phyloP scores from a whole-genome alignment of 2,113 vertebrate genomes.

The Odontophorus gujanensis region DNA sequence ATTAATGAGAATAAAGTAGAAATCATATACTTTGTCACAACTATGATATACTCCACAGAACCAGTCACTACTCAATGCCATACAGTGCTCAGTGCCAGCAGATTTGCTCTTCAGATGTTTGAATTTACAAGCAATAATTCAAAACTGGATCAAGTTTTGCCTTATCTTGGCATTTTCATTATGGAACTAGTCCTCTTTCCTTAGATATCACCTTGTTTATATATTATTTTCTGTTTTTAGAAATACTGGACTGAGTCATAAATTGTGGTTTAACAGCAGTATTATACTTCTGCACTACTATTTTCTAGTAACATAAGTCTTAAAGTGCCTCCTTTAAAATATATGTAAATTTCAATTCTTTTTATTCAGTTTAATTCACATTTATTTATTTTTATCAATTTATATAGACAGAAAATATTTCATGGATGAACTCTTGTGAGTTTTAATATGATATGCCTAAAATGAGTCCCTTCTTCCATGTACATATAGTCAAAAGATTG shows the following conservation, averaged over 20 bases:
- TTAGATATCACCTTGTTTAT: not conserved
- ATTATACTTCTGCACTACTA: not conserved
- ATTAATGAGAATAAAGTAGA: not conserved
- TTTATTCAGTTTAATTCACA: not conserved
- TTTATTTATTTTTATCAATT: not conserved
- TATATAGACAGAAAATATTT: not conserved
- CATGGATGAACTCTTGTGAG: not conserved
- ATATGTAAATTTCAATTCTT: not conserved
- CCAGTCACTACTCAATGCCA: not conserved
- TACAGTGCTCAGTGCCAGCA: not conserved
- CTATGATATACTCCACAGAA: not conserved
- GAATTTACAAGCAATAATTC: not conserved
- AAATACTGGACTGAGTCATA: not conserved
- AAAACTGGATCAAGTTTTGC: not conserved
- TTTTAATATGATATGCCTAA: not conserved
- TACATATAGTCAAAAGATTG: not conserved
- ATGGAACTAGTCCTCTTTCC: not conserved
- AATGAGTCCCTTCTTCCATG: not conserved
- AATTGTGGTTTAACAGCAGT: not conserved
- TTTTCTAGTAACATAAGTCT: accelerated
- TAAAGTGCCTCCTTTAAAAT: not conserved
- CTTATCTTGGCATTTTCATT: not conserved
- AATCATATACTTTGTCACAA: not conserved
- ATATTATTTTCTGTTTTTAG: not conserved
- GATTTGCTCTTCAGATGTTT: not conserved